These are phyloP conservation scores for Bambusicola thoracicus DNA, from an alignment of 2,113 vertebrate genomes.

Conservation along the genomic window DNA sequence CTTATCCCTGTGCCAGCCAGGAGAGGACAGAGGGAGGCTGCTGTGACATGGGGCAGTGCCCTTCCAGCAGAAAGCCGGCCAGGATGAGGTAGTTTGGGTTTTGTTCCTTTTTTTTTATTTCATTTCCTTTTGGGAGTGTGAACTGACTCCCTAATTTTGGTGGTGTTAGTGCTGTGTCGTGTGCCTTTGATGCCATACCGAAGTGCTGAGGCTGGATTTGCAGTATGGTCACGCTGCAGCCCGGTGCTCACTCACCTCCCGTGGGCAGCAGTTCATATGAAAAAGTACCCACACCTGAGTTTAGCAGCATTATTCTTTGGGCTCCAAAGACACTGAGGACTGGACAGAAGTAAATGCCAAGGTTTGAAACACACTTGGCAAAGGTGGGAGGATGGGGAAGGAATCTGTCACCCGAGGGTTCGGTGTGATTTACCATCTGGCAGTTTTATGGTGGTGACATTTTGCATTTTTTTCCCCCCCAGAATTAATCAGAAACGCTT, in stretches of 20 bases:
- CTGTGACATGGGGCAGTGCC: accelerated
- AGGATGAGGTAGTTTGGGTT: neutral
- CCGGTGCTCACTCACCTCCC: neutral
- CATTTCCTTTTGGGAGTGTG: neutral
- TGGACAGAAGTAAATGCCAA: neutral
- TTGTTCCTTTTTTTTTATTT: neutral
- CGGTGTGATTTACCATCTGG: neutral
- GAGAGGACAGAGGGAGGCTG: neutral
- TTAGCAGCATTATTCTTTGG: neutral
- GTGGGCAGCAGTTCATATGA: neutral
- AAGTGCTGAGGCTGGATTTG: neutral
- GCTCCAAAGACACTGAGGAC: neutral
- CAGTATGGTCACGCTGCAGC: neutral
- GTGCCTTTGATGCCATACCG: neutral
- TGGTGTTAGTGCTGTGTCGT: neutral
- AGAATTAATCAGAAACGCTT: neutral
- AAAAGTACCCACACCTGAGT: neutral
- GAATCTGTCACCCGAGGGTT: neutral
- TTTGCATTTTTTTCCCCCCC: neutral
- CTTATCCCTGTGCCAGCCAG: neutral
- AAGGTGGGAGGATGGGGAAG: accelerated
- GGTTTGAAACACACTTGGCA: neutral
- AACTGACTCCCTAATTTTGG: no score
- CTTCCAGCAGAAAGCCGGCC: neutral
- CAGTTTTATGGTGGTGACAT: neutral